Conservation (phyloP, 2,113 vertebrate species). For the Camarhynchus parvulus region DNA sequence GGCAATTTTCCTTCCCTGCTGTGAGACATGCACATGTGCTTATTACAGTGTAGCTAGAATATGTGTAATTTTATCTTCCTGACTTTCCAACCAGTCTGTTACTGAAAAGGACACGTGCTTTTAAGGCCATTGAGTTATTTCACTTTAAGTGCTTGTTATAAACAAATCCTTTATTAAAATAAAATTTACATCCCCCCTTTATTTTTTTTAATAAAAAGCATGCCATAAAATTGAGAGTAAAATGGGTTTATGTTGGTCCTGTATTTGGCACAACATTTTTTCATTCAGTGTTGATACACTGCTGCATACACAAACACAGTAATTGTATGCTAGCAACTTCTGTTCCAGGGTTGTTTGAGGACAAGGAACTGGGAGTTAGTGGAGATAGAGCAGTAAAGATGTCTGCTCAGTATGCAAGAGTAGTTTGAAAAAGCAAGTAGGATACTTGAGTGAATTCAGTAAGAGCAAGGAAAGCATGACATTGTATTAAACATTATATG, state of each 20-base stretch:
- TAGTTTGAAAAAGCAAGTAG: slow-evolving; percentile 29
- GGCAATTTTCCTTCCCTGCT: not conserved
- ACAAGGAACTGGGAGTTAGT: not conserved
- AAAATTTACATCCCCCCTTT: not conserved
- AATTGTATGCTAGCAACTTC: not conserved
- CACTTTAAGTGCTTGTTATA: not conserved
- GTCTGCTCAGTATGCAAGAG: slow-evolving; percentile 50
- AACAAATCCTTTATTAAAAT: not conserved
- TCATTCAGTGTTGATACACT: not conserved
- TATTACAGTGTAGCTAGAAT: not conserved
- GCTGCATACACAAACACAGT: not conserved
- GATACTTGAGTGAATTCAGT: slow-evolving; percentile 33
- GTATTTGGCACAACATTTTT: not conserved
- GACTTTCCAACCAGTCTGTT: not conserved
- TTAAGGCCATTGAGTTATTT: not conserved
- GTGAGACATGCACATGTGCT: not conserved
- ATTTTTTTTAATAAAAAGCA: not conserved
- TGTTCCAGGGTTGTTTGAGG: slow-evolving; percentile 58
- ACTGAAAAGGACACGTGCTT: not conserved
- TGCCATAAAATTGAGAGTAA: not conserved
- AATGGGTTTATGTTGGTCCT: not conserved
- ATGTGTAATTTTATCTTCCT: slow-evolving; percentile 29
- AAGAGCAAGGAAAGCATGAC: slow-evolving; percentile 3
- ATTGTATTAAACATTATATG: not conserved
- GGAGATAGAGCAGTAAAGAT: slow-evolving; percentile 5